phyloP scores from a whole-genome alignment of 1,140 invertebrate genomes.

The Drosophila guanche region DNA sequence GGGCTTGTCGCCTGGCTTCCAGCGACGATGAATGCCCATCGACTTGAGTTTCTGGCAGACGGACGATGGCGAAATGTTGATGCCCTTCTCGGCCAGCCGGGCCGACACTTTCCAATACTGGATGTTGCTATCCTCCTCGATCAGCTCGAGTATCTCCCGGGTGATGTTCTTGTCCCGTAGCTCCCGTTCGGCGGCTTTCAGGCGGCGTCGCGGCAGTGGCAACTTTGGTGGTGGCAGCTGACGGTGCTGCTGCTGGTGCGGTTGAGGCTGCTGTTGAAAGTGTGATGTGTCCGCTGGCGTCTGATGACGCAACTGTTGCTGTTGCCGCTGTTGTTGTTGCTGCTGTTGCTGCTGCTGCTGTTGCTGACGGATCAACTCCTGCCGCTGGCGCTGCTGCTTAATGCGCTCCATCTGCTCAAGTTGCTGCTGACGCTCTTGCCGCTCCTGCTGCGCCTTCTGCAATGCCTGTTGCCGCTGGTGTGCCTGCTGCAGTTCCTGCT shows the following conservation, averaged over 20 bases:
- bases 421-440: slow-evolving; percentile 38
- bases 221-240: slow-evolving; percentile 34
- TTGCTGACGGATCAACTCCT: slow-evolving; percentile 36
- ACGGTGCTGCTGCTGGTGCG: slow-evolving; percentile 12
- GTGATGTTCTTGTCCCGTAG: slow-evolving; percentile 81
- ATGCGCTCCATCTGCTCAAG: no score
- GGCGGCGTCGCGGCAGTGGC: slow-evolving; percentile 69
- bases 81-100: slow-evolving; percentile 79
- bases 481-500: slow-evolving; percentile 38
- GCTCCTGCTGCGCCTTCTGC: slow-evolving; percentile 50
- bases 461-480: slow-evolving; percentile 54
- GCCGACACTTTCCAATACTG: slow-evolving; percentile 83
- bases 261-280: slow-evolving; percentile 57
- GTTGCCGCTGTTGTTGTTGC: slow-evolving; percentile 43
- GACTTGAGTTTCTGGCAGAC: slow-evolving; percentile 82
- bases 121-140: slow-evolving; percentile 81
- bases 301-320: slow-evolving; percentile 43
- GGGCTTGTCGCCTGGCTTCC: slow-evolving; percentile 82
- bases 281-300: slow-evolving; percentile 67
- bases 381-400: slow-evolving; percentile 46
- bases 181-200: slow-evolving; percentile 77
- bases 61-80: slow-evolving; percentile 78
- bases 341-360: slow-evolving; percentile 49
- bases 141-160: slow-evolving; percentile 80
- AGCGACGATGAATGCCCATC: slow-evolving; percentile 79